phyloP scores from a whole-genome alignment of 2,797 vertebrate genomes.

The Danio kyathit region DNA sequence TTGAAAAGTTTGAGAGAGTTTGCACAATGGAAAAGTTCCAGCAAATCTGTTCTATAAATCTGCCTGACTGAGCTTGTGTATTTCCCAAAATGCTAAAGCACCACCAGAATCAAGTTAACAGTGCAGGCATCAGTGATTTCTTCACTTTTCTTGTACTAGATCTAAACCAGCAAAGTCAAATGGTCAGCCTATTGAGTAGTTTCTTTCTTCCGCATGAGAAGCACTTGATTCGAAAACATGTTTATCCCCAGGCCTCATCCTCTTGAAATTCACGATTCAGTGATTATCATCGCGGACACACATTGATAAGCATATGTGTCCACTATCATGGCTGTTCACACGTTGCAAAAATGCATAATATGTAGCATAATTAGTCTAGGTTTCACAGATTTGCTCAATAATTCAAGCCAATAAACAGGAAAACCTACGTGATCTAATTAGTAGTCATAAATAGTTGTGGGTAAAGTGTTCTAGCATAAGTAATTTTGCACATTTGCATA shows the following conservation, averaged over 20 bases:
- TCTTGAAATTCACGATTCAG: constrained; percentile 3
- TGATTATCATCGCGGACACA: neutral
- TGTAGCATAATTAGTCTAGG: neutral
- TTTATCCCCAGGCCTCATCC: constrained; percentile 2
- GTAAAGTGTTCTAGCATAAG: neutral
- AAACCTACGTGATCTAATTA: neutral
- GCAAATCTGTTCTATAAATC: constrained; percentile 37
- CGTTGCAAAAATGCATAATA: neutral
- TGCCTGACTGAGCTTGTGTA: constrained; percentile 36
- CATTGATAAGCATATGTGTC: neutral
- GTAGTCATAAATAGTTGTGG: neutral
- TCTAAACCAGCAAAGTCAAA: neutral
- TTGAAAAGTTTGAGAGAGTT: constrained; percentile 42
- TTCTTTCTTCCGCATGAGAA: neutral
- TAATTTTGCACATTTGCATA: neutral
- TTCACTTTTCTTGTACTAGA: constrained; percentile 15
- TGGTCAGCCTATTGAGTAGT: neutral
- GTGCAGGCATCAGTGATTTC: constrained; percentile 28
- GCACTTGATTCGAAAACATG: neutral
- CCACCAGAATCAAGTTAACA: constrained; percentile 2
- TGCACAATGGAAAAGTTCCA: constrained; percentile 35
- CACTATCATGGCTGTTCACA: neutral
- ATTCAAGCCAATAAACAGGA: neutral
- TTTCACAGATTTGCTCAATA: constrained; percentile 1
- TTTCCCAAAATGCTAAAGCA: constrained; percentile 32